These are phyloP conservation scores for Xanthia togata DNA, from an alignment of 2,888 invertebrate genomes.

Conservation along the genomic window DNA sequence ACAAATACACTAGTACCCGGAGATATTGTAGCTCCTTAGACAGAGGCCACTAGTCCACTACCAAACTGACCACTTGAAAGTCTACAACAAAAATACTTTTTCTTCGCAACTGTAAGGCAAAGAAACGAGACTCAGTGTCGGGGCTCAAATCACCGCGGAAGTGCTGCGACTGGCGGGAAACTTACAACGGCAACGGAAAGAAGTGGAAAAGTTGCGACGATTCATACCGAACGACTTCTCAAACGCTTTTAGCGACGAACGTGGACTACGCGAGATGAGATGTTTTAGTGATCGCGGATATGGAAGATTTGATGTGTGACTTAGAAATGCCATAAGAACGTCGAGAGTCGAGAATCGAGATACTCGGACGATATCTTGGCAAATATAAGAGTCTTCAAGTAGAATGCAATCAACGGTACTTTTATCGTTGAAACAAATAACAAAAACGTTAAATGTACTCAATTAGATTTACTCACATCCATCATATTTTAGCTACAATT, in stretches of 20 bases:
- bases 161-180: slow-evolving; percentile 49
- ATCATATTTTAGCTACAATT: slow-evolving; percentile 49
- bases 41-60: not conserved
- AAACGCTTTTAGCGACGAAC: slow-evolving; percentile 68
- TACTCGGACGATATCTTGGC: not conserved
- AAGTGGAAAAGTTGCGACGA: slow-evolving; percentile 73
- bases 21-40: slow-evolving; percentile 9
- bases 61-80: slow-evolving; percentile 46
- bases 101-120: slow-evolving; percentile 31
- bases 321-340: not conserved
- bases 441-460: slow-evolving; percentile 20
- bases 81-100: slow-evolving; percentile 37
- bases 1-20: not conserved
- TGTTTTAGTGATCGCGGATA: slow-evolving; percentile 29
- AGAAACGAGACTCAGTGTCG: slow-evolving; percentile 41
- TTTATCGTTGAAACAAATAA: slow-evolving; percentile 12
- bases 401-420: not conserved
- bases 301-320: slow-evolving; percentile 10
- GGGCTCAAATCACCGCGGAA: slow-evolving; percentile 49
- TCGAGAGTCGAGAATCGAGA: not conserved
- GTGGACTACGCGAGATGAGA: slow-evolving; percentile 33
- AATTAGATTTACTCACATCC: slow-evolving; percentile 27
- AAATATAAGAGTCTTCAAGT: not conserved
- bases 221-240: slow-evolving; percentile 66
- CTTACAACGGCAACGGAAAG: slow-evolving; percentile 54